These are phyloP conservation scores for Empis livida DNA, from an alignment of 2,888 invertebrate species.

Conservation along the genomic window DNA sequence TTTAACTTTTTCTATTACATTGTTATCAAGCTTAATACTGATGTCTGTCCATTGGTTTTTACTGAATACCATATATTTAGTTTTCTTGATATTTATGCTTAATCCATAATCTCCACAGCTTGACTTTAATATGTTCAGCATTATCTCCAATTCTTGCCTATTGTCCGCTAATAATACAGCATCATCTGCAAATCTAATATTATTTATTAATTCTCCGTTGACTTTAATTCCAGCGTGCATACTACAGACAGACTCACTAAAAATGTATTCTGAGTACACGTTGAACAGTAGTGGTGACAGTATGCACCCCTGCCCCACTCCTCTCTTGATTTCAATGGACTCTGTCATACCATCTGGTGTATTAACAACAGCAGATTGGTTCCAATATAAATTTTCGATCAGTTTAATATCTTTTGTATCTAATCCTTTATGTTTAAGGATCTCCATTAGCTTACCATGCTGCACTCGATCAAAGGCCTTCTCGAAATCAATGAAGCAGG, in stretches of 20 bases:
- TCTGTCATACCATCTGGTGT: neutral
- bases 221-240: neutral
- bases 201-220: neutral
- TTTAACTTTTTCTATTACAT: neutral
- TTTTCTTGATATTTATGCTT: neutral
- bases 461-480: neutral
- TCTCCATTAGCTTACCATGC: neutral
- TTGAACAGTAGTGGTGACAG: neutral
- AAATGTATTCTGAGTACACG: neutral
- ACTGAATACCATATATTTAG: neutral
- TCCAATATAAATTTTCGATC: neutral
- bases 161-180: neutral
- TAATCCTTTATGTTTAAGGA: neutral
- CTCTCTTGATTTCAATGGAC: neutral
- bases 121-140: neutral
- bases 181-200: neutral
- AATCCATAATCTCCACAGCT: neutral
- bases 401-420: neutral
- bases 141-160: neutral
- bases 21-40: neutral
- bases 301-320: neutral
- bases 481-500: neutral
- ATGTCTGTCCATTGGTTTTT: neutral
- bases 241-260: neutral
- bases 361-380: neutral